These are phyloP conservation scores for Litoditis marina DNA, from an alignment of 2,888 invertebrate species.

Conservation along the genomic window DNA sequence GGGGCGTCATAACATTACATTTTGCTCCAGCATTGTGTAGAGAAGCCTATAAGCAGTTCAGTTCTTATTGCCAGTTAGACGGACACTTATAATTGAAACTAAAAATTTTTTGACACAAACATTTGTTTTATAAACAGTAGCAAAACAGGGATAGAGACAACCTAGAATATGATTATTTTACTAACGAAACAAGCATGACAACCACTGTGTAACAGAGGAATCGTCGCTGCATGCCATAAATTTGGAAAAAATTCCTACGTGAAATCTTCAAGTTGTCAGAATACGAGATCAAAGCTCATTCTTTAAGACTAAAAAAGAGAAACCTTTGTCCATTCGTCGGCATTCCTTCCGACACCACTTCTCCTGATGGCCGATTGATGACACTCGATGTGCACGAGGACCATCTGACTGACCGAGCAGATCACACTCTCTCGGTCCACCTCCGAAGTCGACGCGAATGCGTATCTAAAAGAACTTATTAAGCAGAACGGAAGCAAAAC, in stretches of 20 bases:
- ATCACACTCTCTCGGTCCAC: slow-evolving; percentile 70
- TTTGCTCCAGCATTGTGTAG: slow-evolving; percentile 95
- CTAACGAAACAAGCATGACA: no score
- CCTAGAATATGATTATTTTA: not conserved
- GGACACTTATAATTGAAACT: no score
- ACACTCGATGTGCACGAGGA: slow-evolving; percentile 95
- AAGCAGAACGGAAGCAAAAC: not conserved
- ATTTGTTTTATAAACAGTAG: not conserved
- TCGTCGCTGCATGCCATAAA: no score
- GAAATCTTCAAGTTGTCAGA: no score
- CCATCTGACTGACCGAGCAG: slow-evolving; percentile 73
- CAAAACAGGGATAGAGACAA: not conserved
- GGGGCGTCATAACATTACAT: slow-evolving; percentile 90
- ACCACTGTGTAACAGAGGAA: no score
- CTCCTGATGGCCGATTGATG: slow-evolving; percentile 84
- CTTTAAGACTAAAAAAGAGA: no score
- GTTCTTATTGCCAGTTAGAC: no score
- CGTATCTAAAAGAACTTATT: slow-evolving; percentile 17
- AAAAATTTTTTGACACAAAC: no score
- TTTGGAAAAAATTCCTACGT: no score
- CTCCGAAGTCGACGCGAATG: slow-evolving; percentile 66
- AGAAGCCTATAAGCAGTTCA: slow-evolving; percentile 82
- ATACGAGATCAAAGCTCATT: no score
- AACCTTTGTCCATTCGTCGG: slow-evolving; percentile 42
- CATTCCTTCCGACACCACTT: slow-evolving; percentile 25